These are phyloP conservation scores for Ceratina japonica DNA, from an alignment of 1,140 invertebrate species.

Conservation along the genomic window DNA sequence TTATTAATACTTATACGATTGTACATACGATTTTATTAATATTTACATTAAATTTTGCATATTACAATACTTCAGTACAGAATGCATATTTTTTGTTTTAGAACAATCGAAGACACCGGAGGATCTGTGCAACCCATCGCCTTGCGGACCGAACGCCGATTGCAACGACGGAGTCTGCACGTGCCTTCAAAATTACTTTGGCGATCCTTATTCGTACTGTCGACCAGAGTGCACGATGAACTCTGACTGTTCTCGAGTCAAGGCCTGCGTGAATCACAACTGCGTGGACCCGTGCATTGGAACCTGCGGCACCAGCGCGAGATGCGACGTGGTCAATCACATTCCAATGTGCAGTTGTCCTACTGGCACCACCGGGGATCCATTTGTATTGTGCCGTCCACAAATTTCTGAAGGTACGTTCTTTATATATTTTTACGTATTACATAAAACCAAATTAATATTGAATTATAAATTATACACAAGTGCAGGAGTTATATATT, in stretches of 20 bases:
- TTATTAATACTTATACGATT: no score
- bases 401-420: constrained; percentile 61
- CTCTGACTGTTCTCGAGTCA: constrained; percentile 87
- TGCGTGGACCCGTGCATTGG: constrained; percentile 89
- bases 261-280: constrained; percentile 87
- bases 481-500: not conserved
- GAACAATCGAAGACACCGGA: constrained; percentile 73
- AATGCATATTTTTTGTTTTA: constrained; percentile 39
- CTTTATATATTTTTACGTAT: not conserved
- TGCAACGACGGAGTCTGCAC: constrained; percentile 88
- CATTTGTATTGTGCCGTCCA: constrained; percentile 85
- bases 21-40: no score
- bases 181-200: constrained; percentile 87
- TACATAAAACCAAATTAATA: no score
- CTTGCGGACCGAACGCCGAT: constrained; percentile 88
- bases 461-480: not conserved
- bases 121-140: constrained; percentile 88
- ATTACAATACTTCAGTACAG: not conserved
- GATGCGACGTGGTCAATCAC: constrained; percentile 90
- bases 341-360: constrained; percentile 86
- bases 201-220: constrained; percentile 84
- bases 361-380: constrained; percentile 86
- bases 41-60: no score
- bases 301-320: constrained; percentile 86
- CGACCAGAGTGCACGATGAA: constrained; percentile 92